Conservation (phyloP, 2,888 invertebrate genomes). For the Aspidiotus rigidus region DNA sequence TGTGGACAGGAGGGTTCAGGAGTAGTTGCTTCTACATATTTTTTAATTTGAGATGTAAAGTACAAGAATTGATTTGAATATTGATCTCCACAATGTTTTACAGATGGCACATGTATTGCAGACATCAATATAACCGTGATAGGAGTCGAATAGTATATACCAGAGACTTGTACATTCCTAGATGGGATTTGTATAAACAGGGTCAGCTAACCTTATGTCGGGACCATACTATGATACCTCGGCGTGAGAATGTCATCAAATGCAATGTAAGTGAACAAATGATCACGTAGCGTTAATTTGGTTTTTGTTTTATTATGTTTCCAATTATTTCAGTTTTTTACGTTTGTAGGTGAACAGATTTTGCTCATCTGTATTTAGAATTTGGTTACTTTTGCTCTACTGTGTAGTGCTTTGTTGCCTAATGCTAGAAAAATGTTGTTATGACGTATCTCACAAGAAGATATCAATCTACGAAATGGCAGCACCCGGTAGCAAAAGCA, state of each 20-base stretch:
- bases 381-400: too few relatives aligned
- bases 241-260: conserved; percentile 21
- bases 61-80: conserved; percentile 22
- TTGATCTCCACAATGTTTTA: conserved; percentile 34
- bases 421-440: too few relatives aligned
- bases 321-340: too few relatives aligned
- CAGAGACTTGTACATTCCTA: conserved; percentile 37
- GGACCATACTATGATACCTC: conserved; percentile 4
- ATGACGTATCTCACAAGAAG: too few relatives aligned
- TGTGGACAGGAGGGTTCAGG: too few relatives aligned
- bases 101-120: conserved; percentile 49
- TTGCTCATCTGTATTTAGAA: too few relatives aligned
- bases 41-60: background rate
- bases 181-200: conserved; percentile 38
- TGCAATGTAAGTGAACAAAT: conserved; percentile 34
- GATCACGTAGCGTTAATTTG: background rate
- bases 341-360: too few relatives aligned
- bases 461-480: too few relatives aligned
- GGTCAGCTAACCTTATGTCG: conserved; percentile 35
- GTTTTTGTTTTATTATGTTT: too few relatives aligned
- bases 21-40: too few relatives aligned
- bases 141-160: conserved; percentile 44
- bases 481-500: too few relatives aligned
- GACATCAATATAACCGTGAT: conserved; percentile 44
- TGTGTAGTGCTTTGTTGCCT: too few relatives aligned